These are phyloP conservation scores for Aplidium turbinatum DNA, from an alignment of 23 tunicate genomes.

Conservation along the genomic window DNA sequence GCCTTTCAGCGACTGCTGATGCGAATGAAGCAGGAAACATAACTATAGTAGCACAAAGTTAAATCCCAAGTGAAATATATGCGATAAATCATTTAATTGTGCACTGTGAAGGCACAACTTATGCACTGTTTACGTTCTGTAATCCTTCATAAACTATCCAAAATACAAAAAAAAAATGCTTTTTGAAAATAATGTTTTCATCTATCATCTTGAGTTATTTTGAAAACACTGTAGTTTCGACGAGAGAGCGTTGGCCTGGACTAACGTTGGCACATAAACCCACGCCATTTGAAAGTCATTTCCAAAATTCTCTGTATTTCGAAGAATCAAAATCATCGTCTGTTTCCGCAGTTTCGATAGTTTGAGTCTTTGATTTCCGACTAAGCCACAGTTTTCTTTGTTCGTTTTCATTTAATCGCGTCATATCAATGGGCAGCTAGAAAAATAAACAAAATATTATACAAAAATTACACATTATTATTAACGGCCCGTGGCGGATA, in stretches of 20 bases:
- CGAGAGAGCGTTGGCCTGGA: too few relatives aligned
- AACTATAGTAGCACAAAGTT: too few relatives aligned
- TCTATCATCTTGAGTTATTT: not conserved
- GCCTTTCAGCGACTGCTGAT: too few relatives aligned
- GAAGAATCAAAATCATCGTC: slow-evolving; percentile 59
- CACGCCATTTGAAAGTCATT: slow-evolving; percentile 2
- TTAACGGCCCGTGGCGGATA: too few relatives aligned
- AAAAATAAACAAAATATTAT: too few relatives aligned
- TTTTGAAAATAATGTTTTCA: not conserved
- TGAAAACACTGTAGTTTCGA: too few relatives aligned
- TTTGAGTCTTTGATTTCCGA: slow-evolving; percentile 37
- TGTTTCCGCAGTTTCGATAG: not conserved
- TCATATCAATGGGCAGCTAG: slow-evolving; percentile 68
- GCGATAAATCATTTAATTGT: too few relatives aligned
- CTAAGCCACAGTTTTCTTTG: slow-evolving; percentile 64
- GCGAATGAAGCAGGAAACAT: too few relatives aligned
- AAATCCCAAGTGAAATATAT: too few relatives aligned
- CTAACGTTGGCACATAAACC: not conserved
- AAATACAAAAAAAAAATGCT: not conserved
- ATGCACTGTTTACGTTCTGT: too few relatives aligned
- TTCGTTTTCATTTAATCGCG: slow-evolving; percentile 46
- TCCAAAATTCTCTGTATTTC: slow-evolving; percentile 57
- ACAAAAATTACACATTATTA: too few relatives aligned
- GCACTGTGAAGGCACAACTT: too few relatives aligned
- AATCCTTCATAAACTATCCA: not conserved